Base-by-base conservation (phyloP, 2,113 vertebrate species). In the Stomatorhinus ivindoensis region DNA sequence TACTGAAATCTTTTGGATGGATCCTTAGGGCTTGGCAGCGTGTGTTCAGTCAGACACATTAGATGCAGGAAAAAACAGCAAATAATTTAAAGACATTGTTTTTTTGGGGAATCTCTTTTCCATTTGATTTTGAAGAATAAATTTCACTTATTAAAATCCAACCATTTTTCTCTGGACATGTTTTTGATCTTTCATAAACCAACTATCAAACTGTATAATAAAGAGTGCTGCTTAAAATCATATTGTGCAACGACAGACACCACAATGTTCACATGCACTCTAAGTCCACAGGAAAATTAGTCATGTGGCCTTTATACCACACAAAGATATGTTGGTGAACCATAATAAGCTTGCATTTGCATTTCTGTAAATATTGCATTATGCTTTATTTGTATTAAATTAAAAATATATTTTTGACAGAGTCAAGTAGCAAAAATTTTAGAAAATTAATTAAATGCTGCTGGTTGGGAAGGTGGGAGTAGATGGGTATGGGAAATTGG, bases 401-500 rank as follows among this genome's bases (percentile, higher is more conserved):
- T 99, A 99, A 99, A 99, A 99, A 99, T 99, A 99, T 98, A 99
- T 96, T 98, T 98, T 97, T 98, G 97, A 99, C 97, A 98, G 97
- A 98, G 98, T 97, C 97, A 98, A 98, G 97, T 99, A 99, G 98
- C 97, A 99, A 99, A 99, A 99, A 97, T 96, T 96, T 96, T 96
- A 95, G 96, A 96, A 97, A 96, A 94, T 31, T 97, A 97, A 96
- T 97, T 97, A 97, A 97, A 97, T 97, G 96, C 94, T 91, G 51
- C 94, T 91, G 92, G 91, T 88, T 86, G 92, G 90, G 92, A 84
- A 92, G 91, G 89, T 89, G 92, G 90, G 90, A 93, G 92, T 53
- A 88, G 90, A 91, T 50, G 89, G 92, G 89, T 47, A 46, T 87
- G 69, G 51, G 61, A 39, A 91, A 89, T 90, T 8, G 47, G n/a